Evolutionary conservation across 2,888 invertebrate genomes (phyloP).

Genomic region (Tenthredo livida): DNA sequence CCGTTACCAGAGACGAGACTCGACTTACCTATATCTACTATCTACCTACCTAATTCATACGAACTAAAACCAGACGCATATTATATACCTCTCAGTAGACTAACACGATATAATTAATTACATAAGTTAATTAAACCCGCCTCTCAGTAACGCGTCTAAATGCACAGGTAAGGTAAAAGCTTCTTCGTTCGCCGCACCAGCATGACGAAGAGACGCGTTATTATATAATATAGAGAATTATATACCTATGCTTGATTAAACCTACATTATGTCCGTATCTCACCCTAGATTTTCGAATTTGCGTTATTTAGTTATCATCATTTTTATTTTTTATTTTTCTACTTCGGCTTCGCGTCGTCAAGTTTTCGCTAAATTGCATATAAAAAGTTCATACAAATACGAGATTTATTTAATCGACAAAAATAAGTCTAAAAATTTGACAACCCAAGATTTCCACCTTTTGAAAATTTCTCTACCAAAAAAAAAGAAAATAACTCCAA

Average conservation of each 20-base stretch:
- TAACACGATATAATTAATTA: conserved; percentile 13
- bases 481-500: background rate
- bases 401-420: too few relatives aligned
- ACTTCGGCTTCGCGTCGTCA: too few relatives aligned
- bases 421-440: too few relatives aligned
- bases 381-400: too few relatives aligned
- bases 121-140: background rate
- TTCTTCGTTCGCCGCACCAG: background rate
- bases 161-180: conserved; percentile 15
- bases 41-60: background rate
- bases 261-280: background rate
- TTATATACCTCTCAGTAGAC: background rate
- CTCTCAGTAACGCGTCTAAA: conserved; percentile 24
- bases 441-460: too few relatives aligned
- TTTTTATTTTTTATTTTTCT: too few relatives aligned
- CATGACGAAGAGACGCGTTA: background rate
- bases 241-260: background rate
- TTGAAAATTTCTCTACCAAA: too few relatives aligned
- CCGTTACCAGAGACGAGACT: background rate
- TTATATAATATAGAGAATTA: background rate
- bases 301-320: too few relatives aligned
- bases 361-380: too few relatives aligned
- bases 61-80: background rate
- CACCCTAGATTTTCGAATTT: background rate
- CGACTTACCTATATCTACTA: background rate